Conservation (phyloP, 1,140 invertebrate genomes). For the Leptopilina boulardi region DNA sequence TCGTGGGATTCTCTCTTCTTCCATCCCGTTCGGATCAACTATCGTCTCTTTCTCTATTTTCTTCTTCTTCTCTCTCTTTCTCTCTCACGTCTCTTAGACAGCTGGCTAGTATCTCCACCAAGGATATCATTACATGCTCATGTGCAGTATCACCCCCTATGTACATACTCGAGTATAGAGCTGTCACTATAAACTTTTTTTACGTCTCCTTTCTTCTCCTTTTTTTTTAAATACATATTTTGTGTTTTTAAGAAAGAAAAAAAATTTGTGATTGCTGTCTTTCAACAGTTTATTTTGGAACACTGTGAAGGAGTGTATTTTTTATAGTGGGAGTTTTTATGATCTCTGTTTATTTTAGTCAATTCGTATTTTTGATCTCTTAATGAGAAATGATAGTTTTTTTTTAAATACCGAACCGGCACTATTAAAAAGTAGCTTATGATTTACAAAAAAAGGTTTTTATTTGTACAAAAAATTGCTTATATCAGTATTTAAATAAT, state of each 20-base stretch:
- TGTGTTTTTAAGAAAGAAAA: no score
- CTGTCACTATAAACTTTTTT: constrained; percentile 40
- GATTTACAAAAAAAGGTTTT: background rate
- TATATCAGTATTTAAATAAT: background rate
- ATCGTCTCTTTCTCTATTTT: constrained; percentile 27
- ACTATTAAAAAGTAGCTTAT: no score
- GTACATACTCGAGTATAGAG: constrained; percentile 36
- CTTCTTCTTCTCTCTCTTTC: constrained; percentile 29
- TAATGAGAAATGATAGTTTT: no score
- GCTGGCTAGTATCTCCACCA: constrained; percentile 71
- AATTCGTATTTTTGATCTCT: no score
- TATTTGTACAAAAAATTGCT: background rate
- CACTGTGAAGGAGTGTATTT: no score
- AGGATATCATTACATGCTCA: constrained; percentile 40
- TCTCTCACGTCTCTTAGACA: constrained; percentile 59
- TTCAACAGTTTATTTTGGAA: no score
- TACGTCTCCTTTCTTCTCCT: constrained; percentile 39
- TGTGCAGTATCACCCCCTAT: constrained; percentile 9
- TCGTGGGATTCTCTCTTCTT: constrained; percentile 53
- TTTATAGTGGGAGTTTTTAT: no score
- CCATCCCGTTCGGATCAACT: constrained; percentile 40
- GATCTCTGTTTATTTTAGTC: no score
- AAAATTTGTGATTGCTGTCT: no score
- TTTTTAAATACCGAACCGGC: no score
- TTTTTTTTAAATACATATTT: background rate